Percentiles rank a stretch among this genome's conserved stretches.
These are phyloP conservation scores for Hypsibius dujardini DNA, from an alignment of 1,140 invertebrate species.

Conservation along the genomic window DNA sequence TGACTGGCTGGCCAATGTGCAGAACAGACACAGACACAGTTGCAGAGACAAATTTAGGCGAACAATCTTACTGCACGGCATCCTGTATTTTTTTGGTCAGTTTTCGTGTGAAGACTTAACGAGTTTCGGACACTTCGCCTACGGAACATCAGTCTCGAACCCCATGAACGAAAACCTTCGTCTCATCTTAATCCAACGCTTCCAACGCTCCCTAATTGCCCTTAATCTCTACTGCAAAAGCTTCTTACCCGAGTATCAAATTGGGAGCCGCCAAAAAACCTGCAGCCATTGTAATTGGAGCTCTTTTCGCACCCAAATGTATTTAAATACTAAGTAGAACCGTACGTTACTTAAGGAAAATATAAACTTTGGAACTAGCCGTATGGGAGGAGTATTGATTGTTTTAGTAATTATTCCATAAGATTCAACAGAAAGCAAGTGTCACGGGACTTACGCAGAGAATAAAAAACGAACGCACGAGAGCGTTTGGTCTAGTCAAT, in stretches of 20 bases:
- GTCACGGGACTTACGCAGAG: too few species aligned
- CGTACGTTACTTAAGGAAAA: too few species aligned
- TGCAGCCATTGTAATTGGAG: neutral
- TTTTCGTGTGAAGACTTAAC: neutral
- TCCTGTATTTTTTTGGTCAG: neutral
- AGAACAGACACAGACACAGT: too few species aligned
- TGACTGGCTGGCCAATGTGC: neutral
- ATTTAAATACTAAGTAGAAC: too few species aligned
- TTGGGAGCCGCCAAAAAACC: neutral
- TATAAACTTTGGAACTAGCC: too few species aligned
- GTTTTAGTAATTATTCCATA: too few species aligned
- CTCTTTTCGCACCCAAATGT: neutral
- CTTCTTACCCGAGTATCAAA: neutral
- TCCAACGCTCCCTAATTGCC: neutral
- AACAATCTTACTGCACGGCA: neutral
- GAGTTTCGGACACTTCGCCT: neutral
- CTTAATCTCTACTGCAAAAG: neutral
- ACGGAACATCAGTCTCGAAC: neutral
- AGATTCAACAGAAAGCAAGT: too few species aligned
- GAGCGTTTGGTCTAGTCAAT: too few species aligned
- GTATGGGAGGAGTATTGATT: too few species aligned
- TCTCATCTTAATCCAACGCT: neutral
- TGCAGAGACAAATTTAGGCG: too few species aligned
- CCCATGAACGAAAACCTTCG: neutral
- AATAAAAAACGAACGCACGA: too few species aligned